phyloP scores from a whole-genome alignment of 1,140 invertebrate species.

The Solenopsis invicta region DNA sequence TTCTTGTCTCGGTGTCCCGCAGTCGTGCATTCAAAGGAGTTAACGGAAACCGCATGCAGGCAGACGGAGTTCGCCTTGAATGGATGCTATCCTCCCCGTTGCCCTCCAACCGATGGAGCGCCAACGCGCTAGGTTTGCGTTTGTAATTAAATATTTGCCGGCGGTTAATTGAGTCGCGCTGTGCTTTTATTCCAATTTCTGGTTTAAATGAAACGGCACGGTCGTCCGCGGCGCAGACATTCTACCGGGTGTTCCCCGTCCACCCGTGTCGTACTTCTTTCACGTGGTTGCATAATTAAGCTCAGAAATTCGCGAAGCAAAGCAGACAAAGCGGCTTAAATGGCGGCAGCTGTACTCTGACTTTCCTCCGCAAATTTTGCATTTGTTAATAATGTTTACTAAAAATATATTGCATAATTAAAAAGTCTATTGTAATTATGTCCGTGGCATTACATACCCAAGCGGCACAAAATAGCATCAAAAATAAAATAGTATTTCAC shows the following conservation, averaged over 20 bases:
- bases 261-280: slow-evolving; percentile 14
- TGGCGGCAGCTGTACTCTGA: neutral
- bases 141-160: slow-evolving; percentile 78
- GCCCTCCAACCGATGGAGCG: slow-evolving; percentile 67
- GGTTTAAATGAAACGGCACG: slow-evolving; percentile 71
- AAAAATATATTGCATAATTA: slow-evolving; percentile 10
- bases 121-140: slow-evolving; percentile 72
- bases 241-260: slow-evolving; percentile 50
- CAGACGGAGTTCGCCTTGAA: slow-evolving; percentile 68
- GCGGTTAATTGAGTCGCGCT: slow-evolving; percentile 77
- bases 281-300: slow-evolving; percentile 45
- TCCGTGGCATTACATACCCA: neutral
- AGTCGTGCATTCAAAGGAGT: slow-evolving; percentile 62
- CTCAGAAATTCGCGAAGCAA: slow-evolving; percentile 24
- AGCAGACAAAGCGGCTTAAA: slow-evolving; percentile 37
- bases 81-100: slow-evolving; percentile 26
- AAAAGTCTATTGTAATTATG: neutral
- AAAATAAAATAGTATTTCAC: neutral
- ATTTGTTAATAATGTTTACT: neutral
- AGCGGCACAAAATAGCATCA: neutral
- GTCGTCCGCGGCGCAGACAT: slow-evolving; percentile 27
- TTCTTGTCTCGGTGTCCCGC: neutral
- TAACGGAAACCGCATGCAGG: slow-evolving; percentile 67
- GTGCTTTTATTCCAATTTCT: slow-evolving; percentile 77
- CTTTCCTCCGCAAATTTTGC: slow-evolving; percentile 8